Evolutionary conservation across 2,888 invertebrate genomes (phyloP).

Genomic region (Pollenia amentaria): DNA sequence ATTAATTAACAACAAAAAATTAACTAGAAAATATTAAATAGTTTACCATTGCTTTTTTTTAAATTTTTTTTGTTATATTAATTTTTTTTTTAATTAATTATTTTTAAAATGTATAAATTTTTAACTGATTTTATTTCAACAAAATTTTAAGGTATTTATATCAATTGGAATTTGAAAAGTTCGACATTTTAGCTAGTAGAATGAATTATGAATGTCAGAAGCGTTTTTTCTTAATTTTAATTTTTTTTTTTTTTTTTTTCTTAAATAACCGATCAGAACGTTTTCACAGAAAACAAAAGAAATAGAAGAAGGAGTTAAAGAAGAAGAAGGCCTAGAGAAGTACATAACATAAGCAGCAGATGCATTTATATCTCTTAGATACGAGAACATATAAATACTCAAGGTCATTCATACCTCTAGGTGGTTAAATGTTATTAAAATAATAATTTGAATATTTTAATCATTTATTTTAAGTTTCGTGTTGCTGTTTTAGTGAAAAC

Average conservation of each 20-base stretch:
- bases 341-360: not conserved
- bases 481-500: not conserved
- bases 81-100: too few species aligned
- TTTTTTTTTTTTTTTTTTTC: not conserved
- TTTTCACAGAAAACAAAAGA: not conserved
- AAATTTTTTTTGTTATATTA: conserved; percentile 20
- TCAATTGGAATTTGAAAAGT: conserved; percentile 35
- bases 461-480: not conserved
- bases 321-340: conserved; percentile 19
- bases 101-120: conserved; percentile 18
- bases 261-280: not conserved
- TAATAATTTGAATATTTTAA: conserved; percentile 19
- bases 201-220: not conserved
- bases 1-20: conserved; percentile 2
- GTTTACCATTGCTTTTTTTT: conserved; percentile 17
- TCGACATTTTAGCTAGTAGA: too few species aligned
- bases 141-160: conserved; percentile 65
- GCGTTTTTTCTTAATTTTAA: conserved; percentile 25
- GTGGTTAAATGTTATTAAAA: conserved; percentile 6
- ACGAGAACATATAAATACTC: not conserved
- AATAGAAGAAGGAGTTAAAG: not conserved
- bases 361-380: not conserved
- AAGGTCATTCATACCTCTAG: conserved; percentile 20
- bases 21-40: not conserved
- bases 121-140: conserved; percentile 54